Base-by-base conservation (phyloP, 2,113 vertebrate genomes). In the Aviceda subcristata region DNA sequence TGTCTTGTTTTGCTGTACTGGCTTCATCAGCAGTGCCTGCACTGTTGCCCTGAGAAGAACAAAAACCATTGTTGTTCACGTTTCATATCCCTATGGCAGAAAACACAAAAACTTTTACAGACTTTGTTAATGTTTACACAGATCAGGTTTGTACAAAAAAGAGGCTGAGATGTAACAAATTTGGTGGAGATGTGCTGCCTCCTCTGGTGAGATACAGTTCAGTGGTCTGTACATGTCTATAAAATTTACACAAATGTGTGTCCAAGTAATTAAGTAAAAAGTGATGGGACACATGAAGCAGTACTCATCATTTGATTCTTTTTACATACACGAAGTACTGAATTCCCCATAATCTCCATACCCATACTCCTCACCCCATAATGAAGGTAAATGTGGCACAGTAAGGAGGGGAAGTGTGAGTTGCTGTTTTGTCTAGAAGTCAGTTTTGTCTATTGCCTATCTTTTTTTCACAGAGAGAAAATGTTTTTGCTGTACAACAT, bases 51-150 rank as follows among this genome's bases (percentile, higher is more conserved):
- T 22, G 13, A 92, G 21, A 59, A 92, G 30, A 59, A 26, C 7
- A 43, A 38, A 59, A 38, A 59, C 21, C 6, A 5, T 7, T 36
- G 6, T 2, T 46, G 29, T 13, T 76, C 8, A 34, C 0, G 1
- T 73, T 57, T 73, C 29, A 17, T 46, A 71, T 55, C 20, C 15
- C 20, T 67, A 3, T 24, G 5, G 6, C 51, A 15, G 32, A 81
- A 91, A 88, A 74, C 36, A 2, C 15, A 90, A 32, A 50, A 45
- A 9, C 0, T 5, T 72, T 43, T 45, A 45, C 17, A 81, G 23
- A 48, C 22, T 69, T 73, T 43, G 23, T 32, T 43, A 60, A 73
- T 38, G 12, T 45, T 72, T 64, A 60, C 17, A 57, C 10, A 66
- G 11, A 32, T 53, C 4, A 29, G 7, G 4, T 66, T 85, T 75